These are phyloP conservation scores for Pyxicephalus adspersus DNA, from an alignment of 2,113 vertebrate genomes.

Conservation along the genomic window DNA sequence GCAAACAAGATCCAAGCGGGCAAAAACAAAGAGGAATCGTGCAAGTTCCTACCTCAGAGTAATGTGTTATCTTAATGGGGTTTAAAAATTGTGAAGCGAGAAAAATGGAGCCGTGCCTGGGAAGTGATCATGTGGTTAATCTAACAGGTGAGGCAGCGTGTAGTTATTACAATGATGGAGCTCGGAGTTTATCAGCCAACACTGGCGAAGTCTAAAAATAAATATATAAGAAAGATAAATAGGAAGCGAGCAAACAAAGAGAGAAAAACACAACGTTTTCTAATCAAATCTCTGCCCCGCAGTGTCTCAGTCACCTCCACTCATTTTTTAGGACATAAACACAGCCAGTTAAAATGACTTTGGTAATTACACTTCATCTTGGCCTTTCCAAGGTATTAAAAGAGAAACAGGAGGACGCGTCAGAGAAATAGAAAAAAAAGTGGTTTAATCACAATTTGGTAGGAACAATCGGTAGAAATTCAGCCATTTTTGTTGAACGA, in stretches of 20 bases:
- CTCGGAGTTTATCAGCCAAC: constrained; percentile 55
- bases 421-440: constrained; percentile 59
- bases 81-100: constrained; percentile 42
- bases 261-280: constrained; percentile 60
- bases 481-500: constrained; percentile 45
- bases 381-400: constrained; percentile 62
- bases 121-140: not conserved
- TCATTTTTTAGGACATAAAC: constrained; percentile 60
- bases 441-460: constrained; percentile 63
- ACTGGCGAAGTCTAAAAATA: constrained; percentile 57
- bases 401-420: constrained; percentile 61
- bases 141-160: not conserved
- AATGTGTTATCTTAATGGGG: constrained; percentile 47
- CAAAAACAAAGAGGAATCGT: constrained; percentile 28
- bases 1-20: constrained; percentile 9
- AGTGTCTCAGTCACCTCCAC: constrained; percentile 56
- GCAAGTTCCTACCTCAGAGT: not conserved
- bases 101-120: constrained; percentile 27
- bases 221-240: constrained; percentile 60
- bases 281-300: constrained; percentile 57
- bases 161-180: constrained; percentile 40
- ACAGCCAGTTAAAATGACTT: constrained; percentile 58
- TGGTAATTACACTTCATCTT: constrained; percentile 62
- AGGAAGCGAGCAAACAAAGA: constrained; percentile 58
- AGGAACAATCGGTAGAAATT: constrained; percentile 60